Evolutionary conservation across 2,797 vertebrate species (phyloP).

Genomic region (Pempheris klunzingeri): DNA sequence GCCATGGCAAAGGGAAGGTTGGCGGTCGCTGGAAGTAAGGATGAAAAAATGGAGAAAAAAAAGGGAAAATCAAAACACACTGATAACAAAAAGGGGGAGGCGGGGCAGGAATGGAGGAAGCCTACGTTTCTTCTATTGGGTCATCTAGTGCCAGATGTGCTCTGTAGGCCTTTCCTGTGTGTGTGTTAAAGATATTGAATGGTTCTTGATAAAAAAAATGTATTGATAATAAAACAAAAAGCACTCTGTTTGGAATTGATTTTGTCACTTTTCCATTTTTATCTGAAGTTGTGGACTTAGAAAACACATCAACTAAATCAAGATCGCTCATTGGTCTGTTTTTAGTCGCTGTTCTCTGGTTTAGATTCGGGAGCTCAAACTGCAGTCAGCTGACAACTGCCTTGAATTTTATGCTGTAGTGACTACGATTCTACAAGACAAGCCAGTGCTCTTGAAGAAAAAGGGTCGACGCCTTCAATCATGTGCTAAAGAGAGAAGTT

Average conservation of each 20-base stretch:
- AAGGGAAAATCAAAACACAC: background rate
- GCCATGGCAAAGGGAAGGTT: conserved; percentile 91
- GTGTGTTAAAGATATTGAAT: conserved; percentile 14
- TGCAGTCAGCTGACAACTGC: too few relatives aligned
- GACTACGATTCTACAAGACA: too few relatives aligned
- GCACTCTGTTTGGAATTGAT: background rate
- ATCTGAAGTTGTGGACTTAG: background rate
- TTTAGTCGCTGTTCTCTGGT: too few relatives aligned
- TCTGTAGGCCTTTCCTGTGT: background rate
- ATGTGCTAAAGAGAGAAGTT: too few relatives aligned
- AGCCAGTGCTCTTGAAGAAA: too few relatives aligned
- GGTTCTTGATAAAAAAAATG: conserved; percentile 22
- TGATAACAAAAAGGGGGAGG: background rate
- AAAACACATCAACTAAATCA: background rate
- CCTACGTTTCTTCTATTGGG: background rate
- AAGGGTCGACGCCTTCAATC: too few relatives aligned
- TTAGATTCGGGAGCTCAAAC: too few relatives aligned
- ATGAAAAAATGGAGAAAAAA: background rate
- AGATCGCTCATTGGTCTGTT: background rate
- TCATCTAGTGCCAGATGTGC: background rate
- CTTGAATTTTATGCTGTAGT: too few relatives aligned
- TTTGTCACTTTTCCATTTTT: background rate
- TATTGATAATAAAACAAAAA: conserved; percentile 66
- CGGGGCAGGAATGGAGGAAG: background rate
- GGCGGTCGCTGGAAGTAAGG: conserved; percentile 94